phyloP scores from a whole-genome alignment of 2,797 vertebrate genomes.

The Varecia variegata region DNA sequence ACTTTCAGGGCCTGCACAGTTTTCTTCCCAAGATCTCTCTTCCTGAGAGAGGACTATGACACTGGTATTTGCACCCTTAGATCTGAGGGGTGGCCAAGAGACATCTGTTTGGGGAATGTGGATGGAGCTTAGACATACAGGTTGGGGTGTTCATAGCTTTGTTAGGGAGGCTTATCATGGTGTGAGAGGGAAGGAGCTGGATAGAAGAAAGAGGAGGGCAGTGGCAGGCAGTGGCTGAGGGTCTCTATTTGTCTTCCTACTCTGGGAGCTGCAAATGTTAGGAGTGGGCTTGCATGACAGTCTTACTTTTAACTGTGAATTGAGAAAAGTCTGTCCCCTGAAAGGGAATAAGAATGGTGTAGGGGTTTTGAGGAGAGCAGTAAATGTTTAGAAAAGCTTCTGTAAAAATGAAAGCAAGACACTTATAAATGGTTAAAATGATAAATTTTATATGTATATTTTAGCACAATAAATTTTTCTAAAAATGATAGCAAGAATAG shows the following conservation, averaged over 20 bases:
- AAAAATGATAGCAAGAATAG: conserved; percentile 23
- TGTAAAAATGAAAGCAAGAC: conserved; percentile 46
- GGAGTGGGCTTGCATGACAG: background rate
- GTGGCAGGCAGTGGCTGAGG: background rate
- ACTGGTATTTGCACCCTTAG: background rate
- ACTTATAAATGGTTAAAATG: background rate
- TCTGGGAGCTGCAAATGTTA: background rate
- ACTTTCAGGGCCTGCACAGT: background rate
- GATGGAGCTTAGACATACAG: background rate
- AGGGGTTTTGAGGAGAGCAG: background rate
- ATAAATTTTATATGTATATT: background rate
- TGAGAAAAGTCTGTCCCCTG: background rate
- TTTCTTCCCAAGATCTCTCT: background rate
- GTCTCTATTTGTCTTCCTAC: background rate
- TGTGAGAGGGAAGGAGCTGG: background rate
- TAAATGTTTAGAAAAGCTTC: conserved; percentile 19
- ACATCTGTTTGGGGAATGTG: background rate
- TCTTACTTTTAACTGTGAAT: background rate
- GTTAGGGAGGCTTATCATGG: background rate
- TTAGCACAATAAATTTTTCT: background rate
- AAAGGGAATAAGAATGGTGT: background rate
- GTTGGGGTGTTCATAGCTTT: background rate
- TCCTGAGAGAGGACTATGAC: background rate
- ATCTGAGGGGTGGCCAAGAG: background rate
- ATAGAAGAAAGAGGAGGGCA: background rate